Evolutionary conservation across 35 echinoderm and acorn worm species (phyloP).

Genomic region (Ophiothrix spiculata): DNA sequence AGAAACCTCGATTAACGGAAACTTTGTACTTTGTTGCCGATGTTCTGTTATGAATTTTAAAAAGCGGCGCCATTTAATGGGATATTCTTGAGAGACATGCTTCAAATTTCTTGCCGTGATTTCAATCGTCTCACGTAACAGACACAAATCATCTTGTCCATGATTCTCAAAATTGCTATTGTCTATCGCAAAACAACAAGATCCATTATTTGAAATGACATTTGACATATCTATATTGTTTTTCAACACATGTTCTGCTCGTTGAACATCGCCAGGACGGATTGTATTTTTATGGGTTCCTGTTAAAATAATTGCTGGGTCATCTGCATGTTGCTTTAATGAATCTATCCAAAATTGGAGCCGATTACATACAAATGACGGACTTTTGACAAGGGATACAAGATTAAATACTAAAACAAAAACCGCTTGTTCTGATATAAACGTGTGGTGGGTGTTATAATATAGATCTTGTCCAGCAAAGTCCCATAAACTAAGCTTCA

Average conservation of each 20-base stretch:
- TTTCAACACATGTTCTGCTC: no score
- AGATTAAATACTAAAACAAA: background rate
- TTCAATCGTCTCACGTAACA: background rate
- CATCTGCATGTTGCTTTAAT: background rate
- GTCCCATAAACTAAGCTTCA: background rate
- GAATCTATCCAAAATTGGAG: background rate
- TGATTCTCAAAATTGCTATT: background rate
- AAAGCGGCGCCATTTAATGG: background rate
- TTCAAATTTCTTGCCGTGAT: background rate
- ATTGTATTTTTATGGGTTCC: background rate
- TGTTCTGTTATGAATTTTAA: background rate
- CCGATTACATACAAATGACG: no score
- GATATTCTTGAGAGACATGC: background rate
- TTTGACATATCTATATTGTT: background rate
- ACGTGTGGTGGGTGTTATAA: background rate
- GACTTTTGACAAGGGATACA: no score
- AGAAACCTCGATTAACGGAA: background rate
- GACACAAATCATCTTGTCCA: background rate
- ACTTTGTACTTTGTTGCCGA: background rate
- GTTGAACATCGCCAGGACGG: no score
- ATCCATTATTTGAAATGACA: background rate
- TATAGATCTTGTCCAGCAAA: background rate
- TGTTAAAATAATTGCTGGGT: background rate
- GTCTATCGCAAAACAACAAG: background rate
- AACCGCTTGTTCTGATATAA: background rate